Evolutionary conservation across 2,888 invertebrate genomes (phyloP), one percentile per base, ranked within the genome.

Genomic region (Hemicrepidius hirtus): DNA sequence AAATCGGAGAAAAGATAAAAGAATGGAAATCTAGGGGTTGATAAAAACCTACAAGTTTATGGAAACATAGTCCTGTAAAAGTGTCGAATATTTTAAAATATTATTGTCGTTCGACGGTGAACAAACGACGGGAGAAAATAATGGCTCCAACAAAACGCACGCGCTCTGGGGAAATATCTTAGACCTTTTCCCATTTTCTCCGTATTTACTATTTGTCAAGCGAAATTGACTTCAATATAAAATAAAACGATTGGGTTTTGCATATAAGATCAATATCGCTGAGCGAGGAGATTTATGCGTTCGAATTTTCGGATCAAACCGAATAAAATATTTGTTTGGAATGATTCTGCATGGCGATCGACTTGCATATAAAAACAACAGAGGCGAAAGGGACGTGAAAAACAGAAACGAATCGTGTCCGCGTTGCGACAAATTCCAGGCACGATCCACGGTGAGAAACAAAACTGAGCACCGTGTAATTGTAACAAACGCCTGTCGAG

Each of bases 151-250:
- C 79, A 76, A 78, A 78, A 78, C 77, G 68, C 66, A 75, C 78
- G 71, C 76, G 78, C 82, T 80, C 81, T 76, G 70, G 82, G 83
- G 82, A 83, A 83, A 83, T 83, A 81, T 78, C 77, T 76, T 78
- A 76, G 77, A 78, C 77, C 76, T 76, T 81, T 82, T 82, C 79
- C 80, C 79, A 80, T 79, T 80, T 82, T 74, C 79, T 75, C 68
- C 67, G 74, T 80, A 80, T 82, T 80, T 79, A 79, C 81, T 78
- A 81, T 83, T 81, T 81, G 80, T 82, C 83, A 80, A 77, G 71
- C 75, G 81, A 82, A 82, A 83, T 82, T 83, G 82, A 82, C 83
- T 82, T 77, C 81, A 81, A 81, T 82, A 82, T 83, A 81, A 82
- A 82, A 83, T 79, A 81, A 82, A 82, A 82, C 80, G 82, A 82